A percentile compares a stretch with the other conserved stretches of the same genome.
Conservation (phyloP, 1,140 invertebrate species). For the Lordiphosa collinella region DNA sequence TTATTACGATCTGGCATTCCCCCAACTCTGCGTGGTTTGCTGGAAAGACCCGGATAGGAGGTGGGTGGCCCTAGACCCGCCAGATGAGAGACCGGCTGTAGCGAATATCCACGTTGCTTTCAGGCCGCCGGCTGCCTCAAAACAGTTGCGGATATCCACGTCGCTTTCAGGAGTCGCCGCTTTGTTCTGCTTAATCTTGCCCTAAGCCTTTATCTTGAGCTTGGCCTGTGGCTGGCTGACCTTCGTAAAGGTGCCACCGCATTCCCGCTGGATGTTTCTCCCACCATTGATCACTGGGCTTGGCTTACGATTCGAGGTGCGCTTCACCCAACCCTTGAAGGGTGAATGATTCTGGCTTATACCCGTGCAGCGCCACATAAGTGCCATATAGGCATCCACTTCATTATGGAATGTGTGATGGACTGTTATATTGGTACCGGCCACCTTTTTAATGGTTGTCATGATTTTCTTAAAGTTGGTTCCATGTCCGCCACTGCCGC, state of each 20-base stretch:
- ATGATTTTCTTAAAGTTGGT: constrained; percentile 96
- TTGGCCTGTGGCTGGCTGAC: constrained; percentile 70
- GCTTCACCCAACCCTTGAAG: constrained; percentile 91
- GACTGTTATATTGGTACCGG: constrained; percentile 94
- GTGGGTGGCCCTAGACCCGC: constrained; percentile 37
- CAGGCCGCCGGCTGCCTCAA: no score
- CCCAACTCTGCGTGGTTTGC: no score
- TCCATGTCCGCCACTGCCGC: constrained; percentile 95
- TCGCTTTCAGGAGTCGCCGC: no score
- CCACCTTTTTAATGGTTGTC: constrained; percentile 92
- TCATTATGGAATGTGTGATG: constrained; percentile 95
- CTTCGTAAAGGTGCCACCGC: constrained; percentile 94
- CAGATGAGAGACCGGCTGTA: constrained; percentile 3
- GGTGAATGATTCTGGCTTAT: constrained; percentile 89
- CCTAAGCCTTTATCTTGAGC: no score
- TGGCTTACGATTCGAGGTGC: constrained; percentile 91
- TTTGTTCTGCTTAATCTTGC: no score
- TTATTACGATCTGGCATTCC: no score
- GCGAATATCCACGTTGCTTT: no score
- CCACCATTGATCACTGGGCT: constrained; percentile 96
- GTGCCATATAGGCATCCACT: constrained; percentile 90
- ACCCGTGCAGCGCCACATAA: constrained; percentile 97
- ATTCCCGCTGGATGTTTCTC: constrained; percentile 86
- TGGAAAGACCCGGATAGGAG: constrained; percentile 49
- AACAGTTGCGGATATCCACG: no score